phyloP scores from a whole-genome alignment of 92 coral and sea anemone genomes.

The Epizoanthus scotinus region DNA sequence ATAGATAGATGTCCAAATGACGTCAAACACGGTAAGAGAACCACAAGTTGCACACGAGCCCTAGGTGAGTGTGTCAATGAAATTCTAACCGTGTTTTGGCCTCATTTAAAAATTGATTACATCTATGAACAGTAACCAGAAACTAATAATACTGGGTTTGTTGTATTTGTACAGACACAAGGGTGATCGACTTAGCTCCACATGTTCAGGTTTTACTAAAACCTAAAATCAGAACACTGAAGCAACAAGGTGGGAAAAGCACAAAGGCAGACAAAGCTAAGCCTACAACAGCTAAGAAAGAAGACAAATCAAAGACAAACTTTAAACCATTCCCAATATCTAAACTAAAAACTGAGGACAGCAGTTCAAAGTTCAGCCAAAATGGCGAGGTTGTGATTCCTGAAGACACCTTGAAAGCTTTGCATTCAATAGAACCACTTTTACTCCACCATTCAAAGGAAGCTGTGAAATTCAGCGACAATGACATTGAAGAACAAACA shows the following conservation, averaged over 20 bases:
- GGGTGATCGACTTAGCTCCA: constrained; percentile 22
- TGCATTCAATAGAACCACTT: constrained; percentile 80
- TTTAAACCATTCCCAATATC: constrained; percentile 13
- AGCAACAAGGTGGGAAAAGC: constrained; percentile 14
- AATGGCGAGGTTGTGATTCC: constrained; percentile 55
- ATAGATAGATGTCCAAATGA: no score
- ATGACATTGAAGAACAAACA: constrained; percentile 73
- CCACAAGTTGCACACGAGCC: no score
- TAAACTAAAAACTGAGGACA: constrained; percentile 38
- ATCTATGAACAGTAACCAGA: no score
- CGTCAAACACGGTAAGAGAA: no score
- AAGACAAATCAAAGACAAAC: constrained; percentile 4
- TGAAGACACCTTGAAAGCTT: constrained; percentile 58
- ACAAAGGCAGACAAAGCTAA: constrained; percentile 34
- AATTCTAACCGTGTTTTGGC: no score
- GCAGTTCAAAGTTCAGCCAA: constrained; percentile 38
- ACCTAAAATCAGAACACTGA: constrained; percentile 24
- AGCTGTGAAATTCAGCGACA: constrained; percentile 78
- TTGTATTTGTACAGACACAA: constrained; percentile 18
- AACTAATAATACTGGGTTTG: no score
- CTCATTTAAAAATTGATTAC: no score
- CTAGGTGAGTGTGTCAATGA: no score
- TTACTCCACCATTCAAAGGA: constrained; percentile 74
- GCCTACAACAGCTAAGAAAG: constrained; percentile 20
- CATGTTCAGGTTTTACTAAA: constrained; percentile 40